Base-by-base conservation (phyloP, 2,888 invertebrate species). In the Dermolepida albohirtum region DNA sequence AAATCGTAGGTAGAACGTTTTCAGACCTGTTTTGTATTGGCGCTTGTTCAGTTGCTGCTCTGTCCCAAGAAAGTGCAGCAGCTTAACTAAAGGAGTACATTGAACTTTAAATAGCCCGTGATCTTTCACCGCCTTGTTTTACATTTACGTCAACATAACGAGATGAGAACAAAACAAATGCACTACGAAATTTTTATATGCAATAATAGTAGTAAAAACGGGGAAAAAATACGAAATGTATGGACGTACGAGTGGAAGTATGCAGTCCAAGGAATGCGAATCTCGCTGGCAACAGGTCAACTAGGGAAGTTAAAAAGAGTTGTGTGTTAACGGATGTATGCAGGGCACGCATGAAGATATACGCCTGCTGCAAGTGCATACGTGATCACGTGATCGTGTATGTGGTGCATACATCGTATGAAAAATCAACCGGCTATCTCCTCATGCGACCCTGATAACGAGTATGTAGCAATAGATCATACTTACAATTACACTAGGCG, bases 401-500 rank as follows among this genome's bases (percentile, higher is more conserved):
- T 71, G 68, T 72, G 68, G 69, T 67, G 63, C 63, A 68, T 73
- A 67, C 73, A 73, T 29, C 67, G 67, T 67, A 54, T 57, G 63
- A 51, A 55, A 57, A 40, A 54, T 49, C 22, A 41, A 70, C 72
- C 72, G 39, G 66, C 69, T 67, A 41, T 6, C n/a, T 43, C 49
- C 39, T 74, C 64, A 74, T 82, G 79, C 47, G 69, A 29, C 69
- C 83, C 82, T 83, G 79, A 55, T 80, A 77, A 67, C 66, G 76
- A 75, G 82, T 83, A 83, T 79, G 82, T 82, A 83, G 79, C 76
- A 79, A 79, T 79, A 80, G 82, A 82, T 83, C 82, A 82, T 83
- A 81, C 81, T 75, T 67, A 39, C 54, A 67, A 59, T 67, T 67
- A 54, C 67, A 52, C 49, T 64, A 52, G 52, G 12, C 43, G 43